Conservation (phyloP, 1,140 invertebrate species). For the Drosophila insularis region DNA sequence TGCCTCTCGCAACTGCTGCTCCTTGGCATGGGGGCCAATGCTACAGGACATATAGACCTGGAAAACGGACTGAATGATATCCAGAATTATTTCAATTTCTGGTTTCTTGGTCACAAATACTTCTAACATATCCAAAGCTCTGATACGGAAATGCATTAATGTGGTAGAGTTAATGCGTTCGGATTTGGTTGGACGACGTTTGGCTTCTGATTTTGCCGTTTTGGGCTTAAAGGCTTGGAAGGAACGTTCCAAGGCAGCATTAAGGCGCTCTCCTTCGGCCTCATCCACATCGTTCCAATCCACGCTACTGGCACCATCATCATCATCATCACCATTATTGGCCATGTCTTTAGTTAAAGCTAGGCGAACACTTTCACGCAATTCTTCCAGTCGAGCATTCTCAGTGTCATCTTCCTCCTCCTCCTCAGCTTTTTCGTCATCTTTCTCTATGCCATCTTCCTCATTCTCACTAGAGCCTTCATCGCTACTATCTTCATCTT, state of each 20-base stretch:
- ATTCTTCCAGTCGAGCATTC: conserved; percentile 26
- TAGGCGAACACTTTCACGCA: conserved; percentile 57
- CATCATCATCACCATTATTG: conserved; percentile 9
- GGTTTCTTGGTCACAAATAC: conserved; percentile 32
- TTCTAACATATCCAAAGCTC: conserved; percentile 52
- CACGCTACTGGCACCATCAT: conserved; percentile 83
- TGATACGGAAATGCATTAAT: conserved; percentile 59
- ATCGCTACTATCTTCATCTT: conserved; percentile 9
- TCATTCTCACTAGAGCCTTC: not conserved
- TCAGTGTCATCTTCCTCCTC: conserved; percentile 24
- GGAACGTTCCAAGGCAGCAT: conserved; percentile 87
- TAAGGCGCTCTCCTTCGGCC: conserved; percentile 88
- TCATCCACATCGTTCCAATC: conserved; percentile 90
- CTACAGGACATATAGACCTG: conserved; percentile 22
- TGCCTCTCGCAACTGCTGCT: conserved; percentile 45
- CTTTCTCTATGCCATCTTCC: conserved; percentile 1
- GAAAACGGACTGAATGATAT: conserved; percentile 34
- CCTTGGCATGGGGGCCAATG: conserved; percentile 20
- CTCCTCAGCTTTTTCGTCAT: not conserved
- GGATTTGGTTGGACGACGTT: conserved; percentile 51
- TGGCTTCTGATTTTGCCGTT: conserved; percentile 22
- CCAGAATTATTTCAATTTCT: conserved; percentile 31
- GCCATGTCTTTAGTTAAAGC: conserved; percentile 36
- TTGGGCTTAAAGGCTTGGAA: conserved; percentile 86
- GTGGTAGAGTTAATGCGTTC: conserved; percentile 55